phyloP scores from a whole-genome alignment of 2,888 invertebrate species.

The Pycnomerus fuliginosus region DNA sequence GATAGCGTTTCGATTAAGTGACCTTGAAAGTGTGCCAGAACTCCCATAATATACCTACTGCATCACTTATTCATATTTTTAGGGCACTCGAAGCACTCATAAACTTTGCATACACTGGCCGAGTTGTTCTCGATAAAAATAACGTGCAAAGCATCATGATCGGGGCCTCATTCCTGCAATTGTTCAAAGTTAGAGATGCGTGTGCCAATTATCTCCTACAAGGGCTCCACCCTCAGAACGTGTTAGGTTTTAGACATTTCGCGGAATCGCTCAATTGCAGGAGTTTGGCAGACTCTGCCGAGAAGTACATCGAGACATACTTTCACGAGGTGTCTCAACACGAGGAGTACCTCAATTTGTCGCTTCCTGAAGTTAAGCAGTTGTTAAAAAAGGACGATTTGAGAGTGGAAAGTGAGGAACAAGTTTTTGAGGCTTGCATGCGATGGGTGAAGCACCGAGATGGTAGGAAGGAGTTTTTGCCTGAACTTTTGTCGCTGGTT shows the following conservation, averaged over 20 bases:
- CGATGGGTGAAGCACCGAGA: conserved; percentile 74
- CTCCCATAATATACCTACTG: too few relatives aligned
- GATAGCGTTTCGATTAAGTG: too few relatives aligned
- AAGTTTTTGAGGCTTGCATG: conserved; percentile 83
- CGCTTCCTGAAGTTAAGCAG: conserved; percentile 63
- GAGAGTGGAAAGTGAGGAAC: conserved; percentile 74
- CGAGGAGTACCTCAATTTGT: conserved; percentile 72
- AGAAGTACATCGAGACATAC: conserved; percentile 77
- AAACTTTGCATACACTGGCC: conserved; percentile 83
- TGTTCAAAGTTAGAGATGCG: conserved; percentile 77
- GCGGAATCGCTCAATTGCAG: conserved; percentile 76
- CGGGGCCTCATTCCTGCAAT: conserved; percentile 79
- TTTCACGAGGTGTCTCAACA: conserved; percentile 74
- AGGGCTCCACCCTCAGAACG: conserved; percentile 78
- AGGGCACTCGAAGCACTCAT: conserved; percentile 79
- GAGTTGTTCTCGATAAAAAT: conserved; percentile 70
- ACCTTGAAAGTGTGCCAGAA: too few relatives aligned
- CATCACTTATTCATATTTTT: too few relatives aligned
- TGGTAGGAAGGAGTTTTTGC: conserved; percentile 60
- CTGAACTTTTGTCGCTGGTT: conserved; percentile 72
- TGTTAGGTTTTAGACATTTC: conserved; percentile 75
- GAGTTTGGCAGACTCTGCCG: conserved; percentile 69
- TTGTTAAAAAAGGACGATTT: conserved; percentile 75
- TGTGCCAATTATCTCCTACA: conserved; percentile 79
- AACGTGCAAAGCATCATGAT: conserved; percentile 86